Percentiles rank a stretch among this genome's conserved stretches.
Conservation (phyloP, 2,113 vertebrate genomes). For the Oreochromis niloticus region DNA sequence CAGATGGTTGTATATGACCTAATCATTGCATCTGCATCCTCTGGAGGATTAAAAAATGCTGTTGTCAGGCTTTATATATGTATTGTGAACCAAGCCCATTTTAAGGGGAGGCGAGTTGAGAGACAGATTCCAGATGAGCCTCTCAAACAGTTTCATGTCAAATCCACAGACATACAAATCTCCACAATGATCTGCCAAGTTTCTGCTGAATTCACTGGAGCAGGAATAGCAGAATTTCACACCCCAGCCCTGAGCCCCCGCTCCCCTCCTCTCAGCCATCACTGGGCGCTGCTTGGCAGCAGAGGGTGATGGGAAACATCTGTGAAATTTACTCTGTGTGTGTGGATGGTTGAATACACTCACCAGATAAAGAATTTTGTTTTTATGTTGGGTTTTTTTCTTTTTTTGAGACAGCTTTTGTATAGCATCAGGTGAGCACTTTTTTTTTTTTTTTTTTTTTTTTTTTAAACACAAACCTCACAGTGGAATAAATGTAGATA, state of each 20-base stretch:
- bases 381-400: not conserved
- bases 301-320: conserved; percentile 62
- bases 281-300: conserved; percentile 51
- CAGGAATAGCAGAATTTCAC: conserved; percentile 54
- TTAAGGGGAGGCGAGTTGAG: conserved; percentile 26
- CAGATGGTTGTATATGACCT: conserved; percentile 4
- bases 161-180: conserved; percentile 56
- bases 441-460: not conserved
- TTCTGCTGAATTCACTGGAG: conserved; percentile 57
- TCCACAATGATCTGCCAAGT: conserved; percentile 59
- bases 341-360: conserved; percentile 22
- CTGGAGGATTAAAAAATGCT: conserved; percentile 15
- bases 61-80: conserved; percentile 11
- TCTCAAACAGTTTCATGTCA: conserved; percentile 53
- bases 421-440: not conserved
- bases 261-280: conserved; percentile 26
- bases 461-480: not conserved
- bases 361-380: conserved; percentile 16
- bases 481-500: not conserved
- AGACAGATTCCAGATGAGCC: conserved; percentile 49
- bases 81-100: conserved; percentile 30
- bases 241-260: not conserved
- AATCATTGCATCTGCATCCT: conserved; percentile 34
- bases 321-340: conserved; percentile 43
- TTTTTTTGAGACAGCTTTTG: not conserved